phyloP scores from a whole-genome alignment of 1,140 invertebrate species.

The Spodoptera frugiperda region DNA sequence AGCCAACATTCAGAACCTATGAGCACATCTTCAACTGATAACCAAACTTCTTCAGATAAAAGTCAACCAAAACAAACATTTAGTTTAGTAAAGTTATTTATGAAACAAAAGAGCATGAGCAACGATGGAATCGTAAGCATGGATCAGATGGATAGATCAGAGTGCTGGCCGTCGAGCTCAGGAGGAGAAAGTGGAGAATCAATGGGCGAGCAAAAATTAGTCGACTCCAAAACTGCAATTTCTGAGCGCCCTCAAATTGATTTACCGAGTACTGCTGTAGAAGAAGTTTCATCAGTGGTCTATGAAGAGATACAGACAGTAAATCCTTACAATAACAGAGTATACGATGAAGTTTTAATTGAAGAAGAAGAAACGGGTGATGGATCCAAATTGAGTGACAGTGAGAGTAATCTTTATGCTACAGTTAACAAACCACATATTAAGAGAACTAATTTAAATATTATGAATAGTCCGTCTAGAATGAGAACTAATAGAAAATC shows the following conservation, averaged over 20 bases:
- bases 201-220: slow-evolving; percentile 73
- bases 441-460: slow-evolving; percentile 84
- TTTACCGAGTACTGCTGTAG: slow-evolving; percentile 68
- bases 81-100: slow-evolving; percentile 95
- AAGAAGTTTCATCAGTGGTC: slow-evolving; percentile 66
- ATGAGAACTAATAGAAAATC: slow-evolving; percentile 79
- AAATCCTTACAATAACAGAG: slow-evolving; percentile 70
- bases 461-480: slow-evolving; percentile 84
- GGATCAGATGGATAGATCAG: slow-evolving; percentile 88
- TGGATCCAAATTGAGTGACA: slow-evolving; percentile 72
- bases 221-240: slow-evolving; percentile 64
- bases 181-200: slow-evolving; percentile 83
- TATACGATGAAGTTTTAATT: slow-evolving; percentile 79
- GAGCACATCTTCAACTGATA: slow-evolving; percentile 82
- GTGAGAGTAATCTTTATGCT: slow-evolving; percentile 82
- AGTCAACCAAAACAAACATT: slow-evolving; percentile 88
- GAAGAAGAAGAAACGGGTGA: slow-evolving; percentile 79
- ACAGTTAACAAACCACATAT: slow-evolving; percentile 82
- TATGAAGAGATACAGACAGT: slow-evolving; percentile 74
- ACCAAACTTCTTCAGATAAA: slow-evolving; percentile 86
- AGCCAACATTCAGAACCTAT: slow-evolving; percentile 88
- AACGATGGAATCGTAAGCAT: slow-evolving; percentile 89
- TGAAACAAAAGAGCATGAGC: slow-evolving; percentile 95
- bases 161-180: slow-evolving; percentile 87
- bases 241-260: slow-evolving; percentile 74